Percentiles rank a stretch among this genome's conserved stretches.
phyloP scores from a whole-genome alignment of 2,888 invertebrate genomes.

The Aricia artaxerxes region DNA sequence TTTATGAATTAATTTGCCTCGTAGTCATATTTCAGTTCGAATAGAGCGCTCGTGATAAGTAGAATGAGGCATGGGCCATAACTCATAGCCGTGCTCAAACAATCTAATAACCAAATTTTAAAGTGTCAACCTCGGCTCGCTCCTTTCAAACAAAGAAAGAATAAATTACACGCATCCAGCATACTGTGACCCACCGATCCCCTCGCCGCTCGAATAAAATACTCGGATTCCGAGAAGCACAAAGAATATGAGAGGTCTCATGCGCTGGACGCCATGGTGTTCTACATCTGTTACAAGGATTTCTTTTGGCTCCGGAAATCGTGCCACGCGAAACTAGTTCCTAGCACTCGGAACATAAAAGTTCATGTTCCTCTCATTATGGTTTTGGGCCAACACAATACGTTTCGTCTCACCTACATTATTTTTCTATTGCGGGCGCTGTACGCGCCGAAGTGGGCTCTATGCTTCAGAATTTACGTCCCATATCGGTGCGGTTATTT shows the following conservation, averaged over 20 bases:
- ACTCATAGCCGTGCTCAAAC: conserved; percentile 29
- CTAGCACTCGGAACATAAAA: conserved; percentile 23
- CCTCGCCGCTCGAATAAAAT: conserved; percentile 47
- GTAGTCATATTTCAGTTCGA: neutral
- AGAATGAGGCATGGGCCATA: conserved; percentile 29
- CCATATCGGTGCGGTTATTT: neutral
- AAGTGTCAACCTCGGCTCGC: conserved; percentile 68
- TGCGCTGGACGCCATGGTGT: conserved; percentile 43
- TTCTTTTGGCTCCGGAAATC: conserved; percentile 30
- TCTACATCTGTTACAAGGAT: conserved; percentile 49
- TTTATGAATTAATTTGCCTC: conserved; percentile 28
- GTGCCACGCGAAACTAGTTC: conserved; percentile 29
- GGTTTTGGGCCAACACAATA: conserved; percentile 29
- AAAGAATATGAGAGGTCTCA: conserved; percentile 57
- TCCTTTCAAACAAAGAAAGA: conserved; percentile 72
- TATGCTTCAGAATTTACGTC: neutral
- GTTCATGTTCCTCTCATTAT: conserved; percentile 26
- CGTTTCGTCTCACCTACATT: conserved; percentile 29
- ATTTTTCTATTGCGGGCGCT: conserved; percentile 20
- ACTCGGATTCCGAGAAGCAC: conserved; percentile 52
- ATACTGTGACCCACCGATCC: conserved; percentile 48
- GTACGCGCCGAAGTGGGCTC: neutral
- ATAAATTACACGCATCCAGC: conserved; percentile 67
- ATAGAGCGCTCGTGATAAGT: conserved; percentile 15
- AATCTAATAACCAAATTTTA: conserved; percentile 34